Evolutionary conservation across 2,113 vertebrate species (phyloP), one percentile per base, ranked within the genome.

Genomic region (Aspiorhynchus laticeps): DNA sequence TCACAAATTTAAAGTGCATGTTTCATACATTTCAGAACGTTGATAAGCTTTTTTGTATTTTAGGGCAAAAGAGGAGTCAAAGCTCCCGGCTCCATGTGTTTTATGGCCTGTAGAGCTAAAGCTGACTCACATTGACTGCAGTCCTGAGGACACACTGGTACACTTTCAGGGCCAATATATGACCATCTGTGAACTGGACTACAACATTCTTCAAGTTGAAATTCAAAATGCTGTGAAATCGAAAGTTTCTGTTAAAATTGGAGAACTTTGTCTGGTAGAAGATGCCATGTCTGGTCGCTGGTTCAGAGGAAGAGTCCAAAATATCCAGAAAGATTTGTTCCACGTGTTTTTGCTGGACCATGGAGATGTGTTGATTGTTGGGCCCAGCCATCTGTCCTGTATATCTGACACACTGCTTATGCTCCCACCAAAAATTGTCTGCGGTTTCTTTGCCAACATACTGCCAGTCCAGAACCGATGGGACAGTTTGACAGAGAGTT

Each of bases 231-330:
- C 88, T 2, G 89, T 92, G 61, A 98, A 99, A 94, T 92, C 87
- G 1, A 91, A 90, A 85, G 90, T 73, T 43, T 88, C 88, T 3
- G 56, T 97, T 87, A 89, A 80, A 1, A 5, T 96, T 4, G 95
- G 96, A 81, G 95, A 95, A 26, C 94, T 94, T 83, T 99, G 97
- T 88, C 94, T 99, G 33, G 96, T 97, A 19, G 95, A 98, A 94
- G 97, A 98, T 76, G 38, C 90, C 33, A 76, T 88, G 7, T 93
- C 92, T 86, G 95, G 94, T 79, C 92, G 83, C 80, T 98, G 98
- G 97, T 96, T 95, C 85, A 96, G 98, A 95, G 97, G 97, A 94
- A 95, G 95, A 94, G 93, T 98, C 86, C 90, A 97, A 86, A 93
- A 93, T 82, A 95, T 92, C 88, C 92, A 80, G 26, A 91, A 91